Percentiles rank a stretch among this genome's conserved stretches.
phyloP scores from a whole-genome alignment of 2,888 invertebrate genomes.

The Anthrax anthrax region DNA sequence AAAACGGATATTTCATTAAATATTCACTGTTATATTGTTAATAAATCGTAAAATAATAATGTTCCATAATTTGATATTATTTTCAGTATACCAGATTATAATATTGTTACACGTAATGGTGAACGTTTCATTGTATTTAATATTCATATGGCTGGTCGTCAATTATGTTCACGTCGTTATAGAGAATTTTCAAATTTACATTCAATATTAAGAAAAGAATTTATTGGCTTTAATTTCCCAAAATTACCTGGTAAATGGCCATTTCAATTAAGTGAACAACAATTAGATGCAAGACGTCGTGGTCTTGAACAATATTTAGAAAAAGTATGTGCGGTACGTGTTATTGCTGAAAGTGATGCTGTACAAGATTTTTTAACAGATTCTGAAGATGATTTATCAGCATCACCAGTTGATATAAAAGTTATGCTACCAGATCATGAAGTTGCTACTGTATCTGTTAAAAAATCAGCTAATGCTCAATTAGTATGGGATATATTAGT shows the following conservation, averaged over 20 bases:
- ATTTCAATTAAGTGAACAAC: slow-evolving; percentile 92
- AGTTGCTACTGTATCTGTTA: slow-evolving; percentile 75
- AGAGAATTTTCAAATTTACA: slow-evolving; percentile 89
- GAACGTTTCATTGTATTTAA: slow-evolving; percentile 92
- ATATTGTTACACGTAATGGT: slow-evolving; percentile 71
- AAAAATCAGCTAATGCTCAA: slow-evolving; percentile 78
- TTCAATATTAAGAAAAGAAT: slow-evolving; percentile 79
- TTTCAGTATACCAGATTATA: slow-evolving; percentile 83
- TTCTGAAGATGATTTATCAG: slow-evolving; percentile 66
- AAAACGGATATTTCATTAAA: too few species aligned
- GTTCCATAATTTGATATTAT: neutral
- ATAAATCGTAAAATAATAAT: neutral
- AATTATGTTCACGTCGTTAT: slow-evolving; percentile 90
- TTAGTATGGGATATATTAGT: slow-evolving; percentile 81
- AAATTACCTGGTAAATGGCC: slow-evolving; percentile 98
- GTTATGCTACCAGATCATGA: slow-evolving; percentile 79
- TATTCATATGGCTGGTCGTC: slow-evolving; percentile 97
- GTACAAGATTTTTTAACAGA: slow-evolving; percentile 96
- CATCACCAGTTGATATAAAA: slow-evolving; percentile 64
- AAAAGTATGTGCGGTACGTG: slow-evolving; percentile 92
- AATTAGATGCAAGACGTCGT: slow-evolving; percentile 83
- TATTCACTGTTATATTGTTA: neutral
- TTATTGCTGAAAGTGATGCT: slow-evolving; percentile 92
- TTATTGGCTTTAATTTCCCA: slow-evolving; percentile 88
- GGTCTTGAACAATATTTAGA: slow-evolving; percentile 98